A percentile compares a stretch with the other conserved stretches of the same genome.
Evolutionary conservation across 2,888 invertebrate species (phyloP).

Genomic region (Rhingia campestris): DNA sequence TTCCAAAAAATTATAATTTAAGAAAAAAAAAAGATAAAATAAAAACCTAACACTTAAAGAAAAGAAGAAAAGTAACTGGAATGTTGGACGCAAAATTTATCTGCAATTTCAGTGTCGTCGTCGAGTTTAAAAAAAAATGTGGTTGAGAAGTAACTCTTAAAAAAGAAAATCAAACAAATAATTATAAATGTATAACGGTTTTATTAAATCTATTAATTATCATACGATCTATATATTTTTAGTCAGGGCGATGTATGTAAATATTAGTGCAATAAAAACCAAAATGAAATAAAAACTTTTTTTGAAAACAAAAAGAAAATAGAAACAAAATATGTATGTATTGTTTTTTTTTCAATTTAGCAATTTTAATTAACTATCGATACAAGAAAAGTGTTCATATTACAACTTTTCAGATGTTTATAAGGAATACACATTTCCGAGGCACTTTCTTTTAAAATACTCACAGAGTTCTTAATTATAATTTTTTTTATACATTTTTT

Average conservation of each 20-base stretch:
- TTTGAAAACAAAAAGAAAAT: slow-evolving; percentile 19
- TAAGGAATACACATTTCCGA: too few relatives aligned
- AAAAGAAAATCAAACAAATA: slow-evolving; percentile 1
- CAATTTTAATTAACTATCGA: too few relatives aligned
- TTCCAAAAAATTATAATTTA: slow-evolving; percentile 58
- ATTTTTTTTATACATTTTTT: too few relatives aligned
- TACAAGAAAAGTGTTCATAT: too few relatives aligned
- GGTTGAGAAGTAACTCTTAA: background rate
- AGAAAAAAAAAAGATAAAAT: slow-evolving; percentile 25
- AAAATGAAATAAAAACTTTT: slow-evolving; percentile 49
- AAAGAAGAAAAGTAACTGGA: slow-evolving; percentile 8
- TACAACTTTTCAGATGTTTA: too few relatives aligned
- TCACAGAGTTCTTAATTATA: too few relatives aligned
- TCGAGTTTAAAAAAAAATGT: slow-evolving; percentile 19
- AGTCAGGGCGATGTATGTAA: slow-evolving; percentile 65
- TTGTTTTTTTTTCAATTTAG: background rate
- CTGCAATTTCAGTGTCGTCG: slow-evolving; percentile 12
- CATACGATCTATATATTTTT: slow-evolving; percentile 51
- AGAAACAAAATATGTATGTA: background rate
- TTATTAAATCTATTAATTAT: slow-evolving; percentile 54
- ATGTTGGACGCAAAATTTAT: background rate
- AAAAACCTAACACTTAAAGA: slow-evolving; percentile 11
- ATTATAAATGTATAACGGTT: slow-evolving; percentile 44
- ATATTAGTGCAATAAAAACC: slow-evolving; percentile 72
- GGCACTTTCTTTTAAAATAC: too few relatives aligned